Evolutionary conservation across 92 coral and sea anemone genomes (phyloP).

Genomic region (Phenganax marumi): DNA sequence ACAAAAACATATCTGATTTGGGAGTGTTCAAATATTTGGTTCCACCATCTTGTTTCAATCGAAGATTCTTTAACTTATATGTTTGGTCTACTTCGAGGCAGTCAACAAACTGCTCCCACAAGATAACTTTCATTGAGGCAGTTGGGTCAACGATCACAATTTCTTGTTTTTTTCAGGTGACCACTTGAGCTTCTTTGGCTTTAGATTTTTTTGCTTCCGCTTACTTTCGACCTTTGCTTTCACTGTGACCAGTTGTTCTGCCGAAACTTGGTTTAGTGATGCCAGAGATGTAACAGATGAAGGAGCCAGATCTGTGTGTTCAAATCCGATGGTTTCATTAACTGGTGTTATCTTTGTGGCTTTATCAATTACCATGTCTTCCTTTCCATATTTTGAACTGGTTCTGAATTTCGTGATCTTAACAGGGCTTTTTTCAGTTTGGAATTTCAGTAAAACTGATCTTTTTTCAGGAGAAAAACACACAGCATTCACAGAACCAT

Average conservation of each 20-base stretch:
- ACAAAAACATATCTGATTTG: slow-evolving; percentile 5
- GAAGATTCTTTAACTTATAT: background rate
- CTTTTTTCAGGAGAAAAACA: slow-evolving; percentile 24
- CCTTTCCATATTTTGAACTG: slow-evolving; percentile 25
- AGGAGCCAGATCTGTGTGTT: slow-evolving; percentile 14
- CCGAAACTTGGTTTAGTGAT: slow-evolving; percentile 14
- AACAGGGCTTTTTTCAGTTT: slow-evolving; percentile 25
- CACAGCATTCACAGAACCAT: slow-evolving; percentile 24
- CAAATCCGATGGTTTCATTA: slow-evolving; percentile 7
- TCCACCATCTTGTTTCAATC: slow-evolving; percentile 6
- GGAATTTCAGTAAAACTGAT: background rate
- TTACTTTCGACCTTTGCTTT: slow-evolving; percentile 25
- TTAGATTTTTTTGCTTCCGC: slow-evolving; percentile 17
- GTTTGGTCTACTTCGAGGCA: slow-evolving; percentile 19
- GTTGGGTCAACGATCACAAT: slow-evolving; percentile 33
- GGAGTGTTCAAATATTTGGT: slow-evolving; percentile 15
- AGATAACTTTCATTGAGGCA: slow-evolving; percentile 16
- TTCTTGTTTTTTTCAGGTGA: slow-evolving; percentile 21
- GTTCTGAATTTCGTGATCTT: slow-evolving; percentile 17
- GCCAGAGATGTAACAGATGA: slow-evolving; percentile 10
- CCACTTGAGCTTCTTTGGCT: slow-evolving; percentile 16
- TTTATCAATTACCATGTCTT: slow-evolving; percentile 21
- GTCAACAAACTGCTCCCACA: slow-evolving; percentile 21
- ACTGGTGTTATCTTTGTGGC: slow-evolving; percentile 18
- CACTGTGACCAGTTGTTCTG: slow-evolving; percentile 25